phyloP scores from a whole-genome alignment of 2,888 invertebrate genomes.

The Gryllus longicercus region DNA sequence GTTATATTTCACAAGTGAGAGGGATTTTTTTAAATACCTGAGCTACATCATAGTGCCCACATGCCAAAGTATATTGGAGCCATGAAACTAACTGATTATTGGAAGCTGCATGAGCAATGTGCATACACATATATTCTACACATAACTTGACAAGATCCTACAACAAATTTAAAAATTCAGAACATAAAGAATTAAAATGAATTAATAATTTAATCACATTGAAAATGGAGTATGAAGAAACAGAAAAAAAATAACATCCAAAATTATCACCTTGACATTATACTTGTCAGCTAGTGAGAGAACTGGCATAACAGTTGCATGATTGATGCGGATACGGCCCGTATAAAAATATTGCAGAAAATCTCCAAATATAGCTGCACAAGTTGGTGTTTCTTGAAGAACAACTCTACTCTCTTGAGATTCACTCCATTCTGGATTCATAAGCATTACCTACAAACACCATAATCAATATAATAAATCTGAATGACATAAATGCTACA shows the following conservation, averaged over 20 bases:
- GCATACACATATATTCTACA: conserved; percentile 80
- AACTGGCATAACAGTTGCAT: conserved; percentile 80
- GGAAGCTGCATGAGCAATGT: conserved; percentile 78
- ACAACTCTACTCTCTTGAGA: conserved; percentile 79
- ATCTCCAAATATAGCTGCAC: conserved; percentile 79
- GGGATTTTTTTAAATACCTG: conserved; percentile 46
- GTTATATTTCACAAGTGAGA: background rate
- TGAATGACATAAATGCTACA: too few species aligned
- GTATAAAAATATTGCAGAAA: conserved; percentile 90
- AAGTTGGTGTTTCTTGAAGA: conserved; percentile 80
- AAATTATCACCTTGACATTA: conserved; percentile 67
- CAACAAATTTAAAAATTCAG: conserved; percentile 35
- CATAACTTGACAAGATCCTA: conserved; percentile 80
- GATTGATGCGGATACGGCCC: conserved; percentile 81
- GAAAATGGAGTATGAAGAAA: conserved; percentile 18
- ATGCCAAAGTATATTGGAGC: conserved; percentile 84
- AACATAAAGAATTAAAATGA: background rate
- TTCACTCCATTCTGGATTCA: conserved; percentile 91
- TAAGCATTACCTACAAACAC: conserved; percentile 75
- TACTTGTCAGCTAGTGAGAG: conserved; percentile 91
- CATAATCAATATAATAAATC: too few species aligned
- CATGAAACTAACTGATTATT: conserved; percentile 82
- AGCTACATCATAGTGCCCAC: conserved; percentile 70
- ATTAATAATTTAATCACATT: conserved; percentile 5
- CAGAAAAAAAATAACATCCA: background rate